These are phyloP conservation scores for Hippocampus mohnikei DNA, from an alignment of 2,113 vertebrate genomes.

Conservation along the genomic window DNA sequence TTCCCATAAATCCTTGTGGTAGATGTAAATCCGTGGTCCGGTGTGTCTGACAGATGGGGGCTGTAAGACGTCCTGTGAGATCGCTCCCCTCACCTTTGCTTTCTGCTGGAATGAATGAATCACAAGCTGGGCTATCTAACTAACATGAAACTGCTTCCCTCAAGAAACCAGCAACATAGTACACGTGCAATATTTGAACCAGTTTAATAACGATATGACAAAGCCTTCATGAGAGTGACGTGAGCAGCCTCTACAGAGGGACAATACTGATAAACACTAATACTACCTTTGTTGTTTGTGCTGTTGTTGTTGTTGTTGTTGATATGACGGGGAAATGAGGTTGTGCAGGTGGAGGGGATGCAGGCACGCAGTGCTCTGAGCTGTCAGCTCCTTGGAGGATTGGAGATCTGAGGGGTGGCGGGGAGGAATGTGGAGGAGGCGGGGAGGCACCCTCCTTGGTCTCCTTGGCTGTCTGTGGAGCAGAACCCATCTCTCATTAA, in stretches of 20 bases:
- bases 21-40: conserved; percentile 74
- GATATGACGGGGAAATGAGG: conserved; percentile 62
- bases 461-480: conserved; percentile 78
- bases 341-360: conserved; percentile 69
- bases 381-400: conserved; percentile 68
- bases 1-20: conserved; percentile 88
- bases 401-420: conserved; percentile 67
- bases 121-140: conserved; percentile 56
- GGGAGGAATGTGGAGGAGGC: conserved; percentile 49
- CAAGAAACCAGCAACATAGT: conserved; percentile 37
- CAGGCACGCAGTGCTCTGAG: conserved; percentile 56
- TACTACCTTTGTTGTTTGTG: conserved; percentile 50
- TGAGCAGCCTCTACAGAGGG: conserved; percentile 7
- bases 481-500: conserved; percentile 82
- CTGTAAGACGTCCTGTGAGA: conserved; percentile 71
- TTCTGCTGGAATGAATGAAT: conserved; percentile 72
- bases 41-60: conserved; percentile 72
- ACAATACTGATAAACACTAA: conserved; percentile 32
- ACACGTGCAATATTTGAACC: conserved; percentile 18
- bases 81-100: conserved; percentile 74
- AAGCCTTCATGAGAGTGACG: conserved; percentile 50
- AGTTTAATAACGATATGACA: conserved; percentile 5
- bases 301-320: conserved; percentile 51
- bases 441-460: conserved; percentile 70
- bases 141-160: conserved; percentile 52